Evolutionary conservation across 2,888 invertebrate species (phyloP).

Genomic region (Tigriopus californicus): DNA sequence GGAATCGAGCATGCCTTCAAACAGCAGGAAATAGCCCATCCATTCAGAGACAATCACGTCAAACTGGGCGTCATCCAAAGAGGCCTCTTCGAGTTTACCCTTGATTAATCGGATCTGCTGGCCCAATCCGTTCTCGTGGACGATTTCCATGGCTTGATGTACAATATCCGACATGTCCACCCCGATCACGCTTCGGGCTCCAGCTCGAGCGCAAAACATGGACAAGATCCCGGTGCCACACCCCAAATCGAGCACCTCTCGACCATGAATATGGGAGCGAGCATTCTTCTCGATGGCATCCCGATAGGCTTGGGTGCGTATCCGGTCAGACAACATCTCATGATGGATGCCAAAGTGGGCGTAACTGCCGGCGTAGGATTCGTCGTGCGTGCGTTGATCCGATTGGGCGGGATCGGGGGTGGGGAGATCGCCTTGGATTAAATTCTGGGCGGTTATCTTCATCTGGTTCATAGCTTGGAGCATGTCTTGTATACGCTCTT

Average conservation of each 20-base stretch:
- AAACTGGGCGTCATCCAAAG: conserved; percentile 42
- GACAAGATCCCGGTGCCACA: conserved; percentile 97
- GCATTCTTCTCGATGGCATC: conserved; percentile 20
- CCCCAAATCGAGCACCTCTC: conserved; percentile 87
- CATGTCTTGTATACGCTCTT: conserved; percentile 12
- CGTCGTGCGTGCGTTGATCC: conserved; percentile 35
- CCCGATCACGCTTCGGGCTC: conserved; percentile 82
- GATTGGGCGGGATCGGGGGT: too few species aligned
- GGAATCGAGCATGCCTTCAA: conserved; percentile 91
- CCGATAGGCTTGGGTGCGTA: conserved; percentile 64
- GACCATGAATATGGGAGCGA: conserved; percentile 33
- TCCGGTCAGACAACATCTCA: conserved; percentile 75
- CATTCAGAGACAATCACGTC: conserved; percentile 91
- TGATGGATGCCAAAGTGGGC: conserved; percentile 80
- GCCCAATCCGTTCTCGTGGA: conserved; percentile 60
- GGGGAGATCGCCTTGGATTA: not conserved
- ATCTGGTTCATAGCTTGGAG: not conserved
- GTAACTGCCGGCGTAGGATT: conserved; percentile 44
- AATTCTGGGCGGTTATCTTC: not conserved
- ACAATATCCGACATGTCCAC: conserved; percentile 98
- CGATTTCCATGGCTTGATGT: conserved; percentile 85
- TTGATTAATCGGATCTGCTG: conserved; percentile 55
- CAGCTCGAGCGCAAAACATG: conserved; percentile 99
- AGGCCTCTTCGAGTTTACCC: conserved; percentile 66
- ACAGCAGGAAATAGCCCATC: conserved; percentile 95